These are phyloP conservation scores for Protobothrops mucrosquamatus DNA, from an alignment of 2,113 vertebrate genomes.

Conservation along the genomic window DNA sequence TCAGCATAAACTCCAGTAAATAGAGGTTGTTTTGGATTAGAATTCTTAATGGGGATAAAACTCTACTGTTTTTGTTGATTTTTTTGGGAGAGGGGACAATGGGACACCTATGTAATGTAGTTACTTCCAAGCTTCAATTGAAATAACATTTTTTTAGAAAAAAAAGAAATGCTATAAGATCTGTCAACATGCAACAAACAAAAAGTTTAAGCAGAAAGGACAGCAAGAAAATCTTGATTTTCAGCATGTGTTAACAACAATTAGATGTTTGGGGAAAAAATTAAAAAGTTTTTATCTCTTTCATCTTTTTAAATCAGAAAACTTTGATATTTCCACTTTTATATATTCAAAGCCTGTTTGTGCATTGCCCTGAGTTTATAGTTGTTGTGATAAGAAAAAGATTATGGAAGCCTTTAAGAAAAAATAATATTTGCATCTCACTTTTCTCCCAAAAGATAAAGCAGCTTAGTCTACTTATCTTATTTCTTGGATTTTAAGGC, in stretches of 20 bases:
- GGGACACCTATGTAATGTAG: neutral
- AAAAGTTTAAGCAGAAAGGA: neutral
- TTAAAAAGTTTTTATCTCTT: neutral
- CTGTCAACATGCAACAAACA: neutral
- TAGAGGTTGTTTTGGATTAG: neutral
- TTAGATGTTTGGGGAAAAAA: neutral
- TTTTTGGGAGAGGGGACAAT: neutral
- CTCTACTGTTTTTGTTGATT: neutral
- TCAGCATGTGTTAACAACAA: neutral
- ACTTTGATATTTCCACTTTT: neutral
- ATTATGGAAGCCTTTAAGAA: neutral
- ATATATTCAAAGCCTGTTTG: neutral
- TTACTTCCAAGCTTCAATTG: neutral
- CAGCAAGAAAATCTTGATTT: neutral
- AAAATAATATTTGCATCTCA: neutral
- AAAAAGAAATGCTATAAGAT: neutral
- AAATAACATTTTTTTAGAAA: neutral
- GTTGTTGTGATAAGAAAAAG: neutral
- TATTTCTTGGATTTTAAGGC: neutral
- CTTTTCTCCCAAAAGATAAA: neutral
- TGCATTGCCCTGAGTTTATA: neutral
- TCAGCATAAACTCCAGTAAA: neutral
- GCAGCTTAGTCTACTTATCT: neutral
- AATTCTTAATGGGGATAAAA: neutral
- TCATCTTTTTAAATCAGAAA: neutral